phyloP scores from a whole-genome alignment of 1,140 invertebrate genomes.

The Delia radicum region DNA sequence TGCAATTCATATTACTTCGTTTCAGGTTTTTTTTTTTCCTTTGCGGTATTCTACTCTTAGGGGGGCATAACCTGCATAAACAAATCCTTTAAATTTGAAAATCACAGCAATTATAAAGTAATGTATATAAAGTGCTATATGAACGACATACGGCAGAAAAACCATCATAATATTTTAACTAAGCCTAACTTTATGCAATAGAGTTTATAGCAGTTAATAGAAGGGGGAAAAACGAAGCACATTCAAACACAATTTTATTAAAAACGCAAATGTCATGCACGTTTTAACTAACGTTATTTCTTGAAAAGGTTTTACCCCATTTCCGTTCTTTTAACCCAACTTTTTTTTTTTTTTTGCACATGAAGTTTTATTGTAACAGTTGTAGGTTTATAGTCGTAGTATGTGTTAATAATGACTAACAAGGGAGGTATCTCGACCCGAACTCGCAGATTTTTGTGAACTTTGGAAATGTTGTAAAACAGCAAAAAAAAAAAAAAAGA shows the following conservation, averaged over 20 bases:
- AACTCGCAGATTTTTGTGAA: too few relatives aligned
- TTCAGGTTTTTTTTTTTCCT: too few relatives aligned
- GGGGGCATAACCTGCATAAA: not conserved
- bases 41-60: not conserved
- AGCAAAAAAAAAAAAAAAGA: too few relatives aligned
- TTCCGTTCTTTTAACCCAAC: constrained; percentile 18
- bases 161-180: not conserved
- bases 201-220: not conserved
- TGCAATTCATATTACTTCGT: not conserved
- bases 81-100: not conserved
- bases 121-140: not conserved
- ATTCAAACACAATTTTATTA: constrained; percentile 4
- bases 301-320: constrained; percentile 19
- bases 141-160: not conserved
- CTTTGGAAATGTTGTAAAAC: too few relatives aligned
- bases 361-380: not conserved
- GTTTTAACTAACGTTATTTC: constrained; percentile 20
- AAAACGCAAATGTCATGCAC: constrained; percentile 20
- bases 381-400: not conserved
- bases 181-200: not conserved
- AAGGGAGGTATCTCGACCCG: too few relatives aligned
- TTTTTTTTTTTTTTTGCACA: not conserved
- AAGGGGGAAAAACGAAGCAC: too few relatives aligned
- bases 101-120: not conserved
- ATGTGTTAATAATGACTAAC: constrained; percentile 1